Conservation (phyloP, 2,797 vertebrate species). For the Sebastes matsubarae region DNA sequence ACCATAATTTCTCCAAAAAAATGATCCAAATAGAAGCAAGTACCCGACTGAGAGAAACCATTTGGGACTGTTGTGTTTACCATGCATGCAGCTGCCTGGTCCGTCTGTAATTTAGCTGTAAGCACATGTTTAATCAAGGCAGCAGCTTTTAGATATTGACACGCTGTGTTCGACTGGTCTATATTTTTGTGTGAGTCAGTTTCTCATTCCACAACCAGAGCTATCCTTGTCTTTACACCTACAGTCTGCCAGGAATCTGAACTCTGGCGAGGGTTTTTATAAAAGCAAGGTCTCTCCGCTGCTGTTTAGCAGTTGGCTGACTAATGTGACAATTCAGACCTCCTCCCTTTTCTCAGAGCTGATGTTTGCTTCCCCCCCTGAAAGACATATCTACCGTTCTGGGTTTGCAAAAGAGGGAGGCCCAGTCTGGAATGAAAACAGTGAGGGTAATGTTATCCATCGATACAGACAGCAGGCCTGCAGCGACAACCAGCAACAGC, state of each 20-base stretch:
- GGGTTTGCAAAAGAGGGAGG: conserved; percentile 25
- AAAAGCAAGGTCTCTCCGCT: conserved; percentile 16
- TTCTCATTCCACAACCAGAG: conserved; percentile 9
- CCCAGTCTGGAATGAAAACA: conserved; percentile 47
- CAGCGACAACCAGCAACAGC: conserved; percentile 22
- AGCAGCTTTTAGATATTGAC: conserved; percentile 30
- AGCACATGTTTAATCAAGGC: conserved; percentile 38
- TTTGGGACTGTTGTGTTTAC: conserved; percentile 30
- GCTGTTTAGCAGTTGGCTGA: conserved; percentile 39
- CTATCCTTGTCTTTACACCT: conserved; percentile 32
- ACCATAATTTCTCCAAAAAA: not conserved
- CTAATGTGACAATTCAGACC: conserved; percentile 17
- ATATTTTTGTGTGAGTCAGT: conserved; percentile 7
- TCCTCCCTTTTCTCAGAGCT: conserved; percentile 42
- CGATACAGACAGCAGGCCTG: conserved; percentile 20
- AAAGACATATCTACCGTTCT: conserved; percentile 29
- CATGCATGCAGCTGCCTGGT: conserved; percentile 11
- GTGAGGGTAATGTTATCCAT: conserved; percentile 38
- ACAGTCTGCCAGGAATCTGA: conserved; percentile 48
- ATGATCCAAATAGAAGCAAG: not conserved
- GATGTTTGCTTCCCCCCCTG: conserved; percentile 15
- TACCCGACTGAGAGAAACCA: conserved; percentile 6
- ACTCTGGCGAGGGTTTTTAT: conserved; percentile 14
- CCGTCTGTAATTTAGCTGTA: conserved; percentile 23
- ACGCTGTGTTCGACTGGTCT: conserved; percentile 10